Base-by-base conservation (phyloP, 2,888 invertebrate species). In the Melieria omissa region DNA sequence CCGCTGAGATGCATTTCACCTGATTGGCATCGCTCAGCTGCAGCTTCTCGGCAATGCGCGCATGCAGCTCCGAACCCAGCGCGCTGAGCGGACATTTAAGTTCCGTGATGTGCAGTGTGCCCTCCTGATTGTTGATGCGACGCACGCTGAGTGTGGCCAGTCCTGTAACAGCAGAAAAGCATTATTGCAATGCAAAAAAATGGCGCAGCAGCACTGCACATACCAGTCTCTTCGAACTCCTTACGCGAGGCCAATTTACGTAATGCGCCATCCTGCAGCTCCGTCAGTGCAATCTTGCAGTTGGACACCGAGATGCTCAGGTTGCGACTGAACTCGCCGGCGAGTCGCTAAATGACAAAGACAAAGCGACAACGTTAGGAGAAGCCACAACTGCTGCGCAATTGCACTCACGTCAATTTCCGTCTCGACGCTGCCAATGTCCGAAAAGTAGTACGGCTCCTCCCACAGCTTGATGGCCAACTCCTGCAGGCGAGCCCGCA, bases 381-480 rank as follows among this genome's bases (percentile, higher is more conserved):
- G 29, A 29, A 46, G n/a, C 6, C 4, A 4, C 16, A 47, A 44
- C 7, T 41, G 4, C 42, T 41, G 0, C 12, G 7, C 41, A 41
- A 44, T 10, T n/a, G 0, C 8, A 75, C 78, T 78, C 71, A 86
- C 87, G 73, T 86, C 86, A 54, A 87, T 77, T 69, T 86, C 83
- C 0, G 79, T 76, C 55, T 89, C 89, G 57, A 88, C 88, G 67
- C 88, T 79, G 3, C 89, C 89, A 52, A 86, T 81, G 42, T 87
- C 88, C 16, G 90, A 88, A 45, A 85, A 83, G 64, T 90, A 90
- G 82, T 91, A 95, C 0, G 95, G 95, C 14, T 90, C 88, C 78
- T 92, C 88, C 95, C 95, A 95, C 72, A 95, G 85, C 82, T 93
- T 93, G 5, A 95, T 88, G 76, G 90, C 89, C 71, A 92, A 91